Percentiles rank a stretch among this genome's conserved stretches.
Evolutionary conservation across 2,797 vertebrate species (phyloP).

Genomic region (Huso huso): DNA sequence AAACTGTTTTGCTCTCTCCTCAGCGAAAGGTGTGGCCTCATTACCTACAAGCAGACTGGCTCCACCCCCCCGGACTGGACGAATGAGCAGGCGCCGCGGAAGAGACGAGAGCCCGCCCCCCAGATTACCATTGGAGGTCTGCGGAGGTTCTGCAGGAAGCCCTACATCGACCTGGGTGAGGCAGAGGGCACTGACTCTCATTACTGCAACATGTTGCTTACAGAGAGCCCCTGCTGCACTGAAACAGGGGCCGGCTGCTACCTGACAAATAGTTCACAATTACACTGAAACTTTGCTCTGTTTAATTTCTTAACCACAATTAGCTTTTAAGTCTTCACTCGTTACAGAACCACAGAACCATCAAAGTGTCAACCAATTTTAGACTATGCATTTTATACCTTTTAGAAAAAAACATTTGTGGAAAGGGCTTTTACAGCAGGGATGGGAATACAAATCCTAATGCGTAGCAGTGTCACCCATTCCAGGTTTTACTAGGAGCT

Average conservation of each 20-base stretch:
- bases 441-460: too few relatives aligned
- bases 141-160: conserved; percentile 77
- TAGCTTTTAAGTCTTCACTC: neutral
- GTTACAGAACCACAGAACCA: neutral
- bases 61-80: conserved; percentile 60
- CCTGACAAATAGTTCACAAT: too few relatives aligned
- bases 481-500: too few relatives aligned
- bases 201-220: neutral
- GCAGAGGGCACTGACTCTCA: neutral
- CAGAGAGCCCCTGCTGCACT: too few relatives aligned
- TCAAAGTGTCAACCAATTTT: conserved; percentile 10
- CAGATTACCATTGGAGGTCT: conserved; percentile 64
- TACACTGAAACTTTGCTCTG: too few relatives aligned
- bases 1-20: conserved; percentile 17
- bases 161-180: conserved; percentile 86
- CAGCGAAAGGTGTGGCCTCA: conserved; percentile 71
- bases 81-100: conserved; percentile 59
- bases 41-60: conserved; percentile 76
- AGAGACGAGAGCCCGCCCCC: conserved; percentile 68
- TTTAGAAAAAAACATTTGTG: too few relatives aligned
- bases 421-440: too few relatives aligned
- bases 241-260: neutral
- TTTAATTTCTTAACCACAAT: too few relatives aligned
- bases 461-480: too few relatives aligned
- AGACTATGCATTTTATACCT: conserved; percentile 40